Percentiles rank a stretch among this genome's conserved stretches.
Conservation (phyloP, 1,140 invertebrate species). For the Pogonomyrmex barbatus region DNA sequence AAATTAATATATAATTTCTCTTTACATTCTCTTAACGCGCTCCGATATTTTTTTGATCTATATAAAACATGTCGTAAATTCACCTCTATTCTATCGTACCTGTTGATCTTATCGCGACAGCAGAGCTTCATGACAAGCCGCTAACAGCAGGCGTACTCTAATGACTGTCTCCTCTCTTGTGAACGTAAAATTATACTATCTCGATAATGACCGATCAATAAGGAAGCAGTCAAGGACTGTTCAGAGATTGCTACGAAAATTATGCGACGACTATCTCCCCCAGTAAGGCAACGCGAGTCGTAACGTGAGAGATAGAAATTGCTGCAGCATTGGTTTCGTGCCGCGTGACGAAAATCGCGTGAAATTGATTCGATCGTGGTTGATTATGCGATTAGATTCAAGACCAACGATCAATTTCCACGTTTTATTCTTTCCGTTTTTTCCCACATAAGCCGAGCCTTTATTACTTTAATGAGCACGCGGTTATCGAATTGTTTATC, state of each 20-base stretch:
- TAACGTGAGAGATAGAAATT: conserved; percentile 22
- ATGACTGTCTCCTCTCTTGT: conserved; percentile 26
- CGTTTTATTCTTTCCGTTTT: neutral
- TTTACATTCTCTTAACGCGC: neutral
- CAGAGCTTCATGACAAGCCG: conserved; percentile 34
- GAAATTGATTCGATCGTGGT: conserved; percentile 33
- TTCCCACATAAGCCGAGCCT: neutral
- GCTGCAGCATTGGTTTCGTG: neutral
- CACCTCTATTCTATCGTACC: conserved; percentile 10
- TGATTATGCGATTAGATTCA: conserved; percentile 41
- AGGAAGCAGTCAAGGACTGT: conserved; percentile 30
- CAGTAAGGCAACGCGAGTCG: neutral
- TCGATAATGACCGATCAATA: conserved; percentile 44
- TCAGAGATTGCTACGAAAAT: conserved; percentile 43
- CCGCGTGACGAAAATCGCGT: conserved; percentile 45
- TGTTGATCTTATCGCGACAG: conserved; percentile 36
- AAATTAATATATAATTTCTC: neutral
- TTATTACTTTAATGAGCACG: conserved; percentile 15
- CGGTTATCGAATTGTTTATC: conserved; percentile 12
- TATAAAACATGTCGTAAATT: conserved; percentile 6
- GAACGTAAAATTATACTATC: conserved; percentile 47
- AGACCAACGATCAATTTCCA: conserved; percentile 37
- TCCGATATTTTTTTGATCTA: neutral
- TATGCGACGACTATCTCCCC: conserved; percentile 22
- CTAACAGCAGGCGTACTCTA: conserved; percentile 34